Evolutionary conservation across 2,888 invertebrate species (phyloP).

Genomic region (Tetranychus truncatus): DNA sequence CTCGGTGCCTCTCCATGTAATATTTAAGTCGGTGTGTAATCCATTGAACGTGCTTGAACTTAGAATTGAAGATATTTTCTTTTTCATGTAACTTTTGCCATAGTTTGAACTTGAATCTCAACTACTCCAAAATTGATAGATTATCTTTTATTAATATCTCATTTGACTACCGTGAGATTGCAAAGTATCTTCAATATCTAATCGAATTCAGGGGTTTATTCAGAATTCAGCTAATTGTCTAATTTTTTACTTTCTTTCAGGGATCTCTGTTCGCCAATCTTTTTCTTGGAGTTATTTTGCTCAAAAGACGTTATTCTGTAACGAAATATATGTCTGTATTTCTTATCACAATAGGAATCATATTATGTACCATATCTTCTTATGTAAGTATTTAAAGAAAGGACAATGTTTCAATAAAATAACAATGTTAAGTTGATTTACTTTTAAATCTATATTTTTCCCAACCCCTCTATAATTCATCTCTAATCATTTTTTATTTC

Average conservation of each 20-base stretch:
- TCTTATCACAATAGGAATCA: slow-evolving; percentile 81
- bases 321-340: slow-evolving; percentile 75
- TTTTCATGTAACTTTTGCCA: no score
- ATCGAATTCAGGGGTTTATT: not conserved
- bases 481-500: not conserved
- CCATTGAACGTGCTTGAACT: no score
- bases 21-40: slow-evolving; percentile 61
- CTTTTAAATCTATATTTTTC: not conserved
- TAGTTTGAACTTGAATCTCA: no score
- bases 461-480: not conserved
- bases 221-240: not conserved
- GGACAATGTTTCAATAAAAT: not conserved
- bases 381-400: slow-evolving; percentile 3
- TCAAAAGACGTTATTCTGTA: slow-evolving; percentile 47
- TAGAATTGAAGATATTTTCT: no score
- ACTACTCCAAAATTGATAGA: no score
- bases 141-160: no score
- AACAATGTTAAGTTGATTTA: not conserved
- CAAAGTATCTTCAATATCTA: slow-evolving; percentile 28
- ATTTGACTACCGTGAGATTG: no score
- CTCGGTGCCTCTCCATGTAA: slow-evolving; percentile 94
- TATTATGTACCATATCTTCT: slow-evolving; percentile 61
- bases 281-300: slow-evolving; percentile 68
- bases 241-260: slow-evolving; percentile 33
- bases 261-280: slow-evolving; percentile 88